phyloP scores from a whole-genome alignment of 2,888 invertebrate species.

The Chouioia cunea region DNA sequence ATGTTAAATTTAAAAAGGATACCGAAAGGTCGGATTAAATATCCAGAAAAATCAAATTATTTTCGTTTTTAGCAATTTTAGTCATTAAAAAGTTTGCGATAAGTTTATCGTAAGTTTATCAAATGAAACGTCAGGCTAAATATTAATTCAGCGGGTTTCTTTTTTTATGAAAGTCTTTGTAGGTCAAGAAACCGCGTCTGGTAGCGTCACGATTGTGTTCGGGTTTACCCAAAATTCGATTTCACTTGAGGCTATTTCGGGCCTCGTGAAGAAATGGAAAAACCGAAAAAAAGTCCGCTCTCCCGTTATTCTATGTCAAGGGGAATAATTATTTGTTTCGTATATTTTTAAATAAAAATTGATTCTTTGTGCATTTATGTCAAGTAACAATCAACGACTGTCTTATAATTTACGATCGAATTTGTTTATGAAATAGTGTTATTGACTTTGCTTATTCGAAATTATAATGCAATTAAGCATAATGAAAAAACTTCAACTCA shows the following conservation, averaged over 20 bases:
- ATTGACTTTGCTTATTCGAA: too few species aligned
- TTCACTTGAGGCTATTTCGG: slow-evolving; percentile 35
- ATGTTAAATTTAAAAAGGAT: too few species aligned
- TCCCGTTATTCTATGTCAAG: slow-evolving; percentile 1
- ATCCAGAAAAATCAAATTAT: not conserved
- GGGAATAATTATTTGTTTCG: not conserved
- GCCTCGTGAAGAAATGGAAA: slow-evolving; percentile 38
- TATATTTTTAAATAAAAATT: not conserved
- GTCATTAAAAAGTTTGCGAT: slow-evolving; percentile 8
- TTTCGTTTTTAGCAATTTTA: not conserved
- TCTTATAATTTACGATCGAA: not conserved
- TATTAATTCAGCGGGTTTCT: slow-evolving; percentile 28
- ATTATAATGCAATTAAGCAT: too few species aligned
- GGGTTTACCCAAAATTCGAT: slow-evolving; percentile 44
- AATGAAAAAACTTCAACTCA: slow-evolving; percentile 69
- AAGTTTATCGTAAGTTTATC: not conserved
- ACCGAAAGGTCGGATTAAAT: too few species aligned
- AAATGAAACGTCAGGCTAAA: slow-evolving; percentile 4
- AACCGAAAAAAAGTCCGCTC: slow-evolving; percentile 32
- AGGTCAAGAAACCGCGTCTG: slow-evolving; percentile 36
- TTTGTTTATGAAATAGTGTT: too few species aligned
- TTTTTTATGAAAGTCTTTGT: slow-evolving; percentile 34
- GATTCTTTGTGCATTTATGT: not conserved
- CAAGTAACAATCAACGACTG: too few species aligned
- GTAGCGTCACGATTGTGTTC: slow-evolving; percentile 20